Evolutionary conservation across 2,113 vertebrate species (phyloP).

Genomic region (Equus quagga): DNA sequence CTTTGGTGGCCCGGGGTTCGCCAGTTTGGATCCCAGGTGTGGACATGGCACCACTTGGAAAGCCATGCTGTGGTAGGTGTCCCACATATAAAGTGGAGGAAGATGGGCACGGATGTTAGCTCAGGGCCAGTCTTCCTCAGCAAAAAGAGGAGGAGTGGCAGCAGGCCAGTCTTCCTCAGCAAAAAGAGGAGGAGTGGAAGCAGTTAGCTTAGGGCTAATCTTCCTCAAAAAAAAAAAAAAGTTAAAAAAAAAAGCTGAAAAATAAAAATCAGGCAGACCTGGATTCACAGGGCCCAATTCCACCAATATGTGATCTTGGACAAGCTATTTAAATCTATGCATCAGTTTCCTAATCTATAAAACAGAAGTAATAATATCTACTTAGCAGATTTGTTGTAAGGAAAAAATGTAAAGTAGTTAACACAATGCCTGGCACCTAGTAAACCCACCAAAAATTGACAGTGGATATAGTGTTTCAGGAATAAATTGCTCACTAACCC

Average conservation of each 20-base stretch:
- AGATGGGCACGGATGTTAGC: too few relatives aligned
- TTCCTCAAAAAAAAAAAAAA: too few relatives aligned
- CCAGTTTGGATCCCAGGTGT: too few relatives aligned
- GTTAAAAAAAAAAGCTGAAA: background rate
- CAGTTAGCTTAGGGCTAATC: too few relatives aligned
- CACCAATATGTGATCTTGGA: background rate
- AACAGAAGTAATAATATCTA: background rate
- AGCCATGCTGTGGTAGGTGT: too few relatives aligned
- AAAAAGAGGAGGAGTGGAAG: too few relatives aligned
- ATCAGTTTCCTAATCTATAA: background rate
- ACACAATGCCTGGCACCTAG: background rate
- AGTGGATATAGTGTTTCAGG: background rate
- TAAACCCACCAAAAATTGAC: background rate
- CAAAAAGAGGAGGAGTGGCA: too few relatives aligned
- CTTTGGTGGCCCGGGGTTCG: too few relatives aligned
- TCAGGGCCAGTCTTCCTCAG: too few relatives aligned
- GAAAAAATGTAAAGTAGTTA: conserved; percentile 1
- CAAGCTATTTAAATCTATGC: background rate
- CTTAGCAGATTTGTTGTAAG: background rate
- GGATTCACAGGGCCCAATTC: background rate
- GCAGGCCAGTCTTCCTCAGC: too few relatives aligned
- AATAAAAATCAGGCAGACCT: background rate
- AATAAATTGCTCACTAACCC: background rate
- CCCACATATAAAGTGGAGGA: too few relatives aligned
- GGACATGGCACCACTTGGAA: too few relatives aligned